Conservation (phyloP, 2,113 vertebrate genomes). For the Clarias macrocephalus region DNA sequence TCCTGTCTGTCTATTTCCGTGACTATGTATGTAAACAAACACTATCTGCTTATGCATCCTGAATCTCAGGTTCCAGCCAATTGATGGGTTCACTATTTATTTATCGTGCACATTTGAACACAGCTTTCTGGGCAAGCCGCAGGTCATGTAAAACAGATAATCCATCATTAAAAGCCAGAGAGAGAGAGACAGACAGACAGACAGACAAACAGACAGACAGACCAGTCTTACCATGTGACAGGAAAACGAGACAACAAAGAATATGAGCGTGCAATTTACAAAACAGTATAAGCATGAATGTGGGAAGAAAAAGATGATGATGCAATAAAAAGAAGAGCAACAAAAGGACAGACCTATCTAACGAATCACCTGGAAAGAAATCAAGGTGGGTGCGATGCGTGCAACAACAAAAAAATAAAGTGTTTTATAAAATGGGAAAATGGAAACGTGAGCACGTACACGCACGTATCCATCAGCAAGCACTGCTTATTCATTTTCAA, state of each 20-base stretch:
- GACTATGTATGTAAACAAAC: neutral
- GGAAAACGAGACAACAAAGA: neutral
- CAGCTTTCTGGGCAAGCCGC: neutral
- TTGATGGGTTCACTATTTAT: neutral
- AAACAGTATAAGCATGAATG: neutral
- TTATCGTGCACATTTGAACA: neutral
- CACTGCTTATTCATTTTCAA: neutral
- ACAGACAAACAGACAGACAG: neutral
- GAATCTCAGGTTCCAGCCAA: neutral
- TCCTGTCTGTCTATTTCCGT: neutral
- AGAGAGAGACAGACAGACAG: neutral
- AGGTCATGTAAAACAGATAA: neutral
- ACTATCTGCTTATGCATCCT: too few relatives aligned
- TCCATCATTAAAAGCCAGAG: neutral
- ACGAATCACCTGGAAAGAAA: neutral
- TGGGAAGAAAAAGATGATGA: neutral
- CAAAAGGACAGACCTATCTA: neutral
- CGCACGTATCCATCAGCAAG: neutral
- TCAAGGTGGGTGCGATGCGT: neutral
- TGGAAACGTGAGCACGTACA: neutral
- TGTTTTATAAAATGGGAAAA: constrained; percentile 1
- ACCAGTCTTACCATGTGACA: neutral
- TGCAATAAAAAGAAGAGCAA: neutral
- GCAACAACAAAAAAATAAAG: neutral
- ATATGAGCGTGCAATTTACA: neutral